These are phyloP conservation scores for Bombus difficillimus DNA, from an alignment of 1,140 invertebrate species.

Conservation along the genomic window DNA sequence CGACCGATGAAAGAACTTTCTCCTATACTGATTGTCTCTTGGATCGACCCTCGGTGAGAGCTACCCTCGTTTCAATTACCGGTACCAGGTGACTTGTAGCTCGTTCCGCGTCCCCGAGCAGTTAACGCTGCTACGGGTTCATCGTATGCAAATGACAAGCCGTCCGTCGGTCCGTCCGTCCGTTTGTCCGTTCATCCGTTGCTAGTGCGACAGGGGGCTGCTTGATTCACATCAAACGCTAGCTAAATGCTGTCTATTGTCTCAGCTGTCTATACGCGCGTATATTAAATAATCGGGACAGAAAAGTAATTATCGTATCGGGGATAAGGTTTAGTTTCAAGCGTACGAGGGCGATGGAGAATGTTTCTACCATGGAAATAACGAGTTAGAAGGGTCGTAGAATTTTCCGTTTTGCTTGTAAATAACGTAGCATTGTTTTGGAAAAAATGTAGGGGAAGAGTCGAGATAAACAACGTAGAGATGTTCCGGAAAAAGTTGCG, in stretches of 20 bases:
- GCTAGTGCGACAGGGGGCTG: slow-evolving; percentile 42
- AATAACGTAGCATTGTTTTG: not conserved
- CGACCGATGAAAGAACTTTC: slow-evolving; percentile 62
- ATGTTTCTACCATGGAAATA: not conserved
- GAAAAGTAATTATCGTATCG: slow-evolving; percentile 1
- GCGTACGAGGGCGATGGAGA: not conserved
- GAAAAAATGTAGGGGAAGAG: not conserved
- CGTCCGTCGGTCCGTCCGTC: slow-evolving; percentile 63
- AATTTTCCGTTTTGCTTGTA: not conserved
- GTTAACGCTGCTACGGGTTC: slow-evolving; percentile 71
- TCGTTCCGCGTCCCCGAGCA: slow-evolving; percentile 74
- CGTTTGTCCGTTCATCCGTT: slow-evolving; percentile 60
- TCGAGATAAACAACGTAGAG: not conserved
- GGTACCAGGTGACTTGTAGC: slow-evolving; percentile 75
- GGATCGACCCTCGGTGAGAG: slow-evolving; percentile 60
- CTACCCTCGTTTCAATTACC: slow-evolving; percentile 78
- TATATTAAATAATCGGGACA: slow-evolving; percentile 39
- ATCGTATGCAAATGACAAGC: slow-evolving; percentile 77
- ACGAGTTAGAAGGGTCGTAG: not conserved
- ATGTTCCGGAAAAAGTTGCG: not conserved
- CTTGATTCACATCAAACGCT: slow-evolving; percentile 65
- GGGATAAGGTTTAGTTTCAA: not conserved
- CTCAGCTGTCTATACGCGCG: slow-evolving; percentile 10
- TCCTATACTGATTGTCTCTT: slow-evolving; percentile 63
- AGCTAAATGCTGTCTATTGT: slow-evolving; percentile 47